Conservation (phyloP, 2,888 invertebrate species). For the Athrips mouffetella region DNA sequence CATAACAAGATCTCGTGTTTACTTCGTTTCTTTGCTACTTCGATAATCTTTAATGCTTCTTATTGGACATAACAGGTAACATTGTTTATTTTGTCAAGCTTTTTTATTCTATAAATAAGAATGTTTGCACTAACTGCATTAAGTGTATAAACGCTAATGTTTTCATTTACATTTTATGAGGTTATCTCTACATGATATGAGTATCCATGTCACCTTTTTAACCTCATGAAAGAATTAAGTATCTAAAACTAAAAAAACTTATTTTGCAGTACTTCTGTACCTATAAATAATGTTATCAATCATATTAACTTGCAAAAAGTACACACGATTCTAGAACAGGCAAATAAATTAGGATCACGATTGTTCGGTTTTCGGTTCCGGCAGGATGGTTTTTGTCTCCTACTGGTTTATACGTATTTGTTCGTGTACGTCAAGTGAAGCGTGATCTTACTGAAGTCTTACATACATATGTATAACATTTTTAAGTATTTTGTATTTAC, state of each 20-base stretch:
- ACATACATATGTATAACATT: not conserved
- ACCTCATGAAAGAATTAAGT: no score
- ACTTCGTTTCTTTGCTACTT: not conserved
- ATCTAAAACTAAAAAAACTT: no score
- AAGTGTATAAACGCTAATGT: no score
- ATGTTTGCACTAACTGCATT: no score
- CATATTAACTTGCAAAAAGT: constrained; percentile 20
- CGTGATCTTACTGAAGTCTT: constrained; percentile 5
- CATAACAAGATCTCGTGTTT: constrained; percentile 13
- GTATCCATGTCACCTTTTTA: no score
- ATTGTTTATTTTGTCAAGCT: no score
- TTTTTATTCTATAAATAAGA: no score
- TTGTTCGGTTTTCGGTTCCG: constrained; percentile 10
- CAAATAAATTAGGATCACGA: constrained; percentile 4
- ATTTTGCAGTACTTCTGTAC: no score
- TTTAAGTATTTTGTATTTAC: constrained; percentile 4
- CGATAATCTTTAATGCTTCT: no score
- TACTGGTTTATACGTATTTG: not conserved
- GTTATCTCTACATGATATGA: no score
- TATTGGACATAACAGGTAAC: no score
- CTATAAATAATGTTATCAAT: constrained; percentile 22
- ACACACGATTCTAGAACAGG: not conserved
- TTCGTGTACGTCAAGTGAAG: constrained; percentile 1
- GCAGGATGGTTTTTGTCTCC: constrained; percentile 11
- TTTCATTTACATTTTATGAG: no score